These are phyloP conservation scores for Corvus hawaiiensis DNA, from an alignment of 2,113 vertebrate genomes.

Conservation along the genomic window DNA sequence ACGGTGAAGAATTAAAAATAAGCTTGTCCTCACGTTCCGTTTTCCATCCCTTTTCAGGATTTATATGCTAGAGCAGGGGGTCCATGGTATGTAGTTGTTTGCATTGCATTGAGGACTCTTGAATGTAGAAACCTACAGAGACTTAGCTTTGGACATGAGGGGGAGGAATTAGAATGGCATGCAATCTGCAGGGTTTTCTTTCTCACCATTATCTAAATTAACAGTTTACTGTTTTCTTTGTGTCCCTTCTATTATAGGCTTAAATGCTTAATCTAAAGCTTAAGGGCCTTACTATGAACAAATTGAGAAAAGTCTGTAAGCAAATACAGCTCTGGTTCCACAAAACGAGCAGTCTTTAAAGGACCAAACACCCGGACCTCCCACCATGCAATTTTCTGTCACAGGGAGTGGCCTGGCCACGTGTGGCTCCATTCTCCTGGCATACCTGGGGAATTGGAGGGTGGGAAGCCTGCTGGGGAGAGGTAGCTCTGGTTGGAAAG, in stretches of 20 bases:
- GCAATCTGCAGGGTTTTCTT: background rate
- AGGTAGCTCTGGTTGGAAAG: background rate
- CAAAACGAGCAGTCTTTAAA: background rate
- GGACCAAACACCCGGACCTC: background rate
- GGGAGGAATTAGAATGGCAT: constrained; percentile 5
- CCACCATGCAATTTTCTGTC: background rate
- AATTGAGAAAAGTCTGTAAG: background rate
- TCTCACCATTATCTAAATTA: constrained; percentile 23
- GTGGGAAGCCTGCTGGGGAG: background rate
- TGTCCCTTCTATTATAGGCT: constrained; percentile 3
- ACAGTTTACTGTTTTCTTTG: constrained; percentile 29
- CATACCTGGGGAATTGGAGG: background rate
- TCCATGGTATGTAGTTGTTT: background rate
- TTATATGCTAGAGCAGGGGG: background rate
- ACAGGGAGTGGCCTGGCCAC: rapidly evolving
- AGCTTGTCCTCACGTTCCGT: background rate
- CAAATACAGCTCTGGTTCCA: background rate
- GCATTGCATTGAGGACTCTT: background rate
- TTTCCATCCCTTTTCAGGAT: background rate
- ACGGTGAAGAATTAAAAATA: background rate
- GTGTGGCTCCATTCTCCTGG: rapidly evolving
- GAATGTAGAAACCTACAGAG: background rate
- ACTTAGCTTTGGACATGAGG: background rate
- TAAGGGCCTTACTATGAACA: background rate
- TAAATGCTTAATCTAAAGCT: constrained; percentile 29